Evolutionary conservation across 1,140 invertebrate species (phyloP).

Genomic region (Lucilia cuprina): DNA sequence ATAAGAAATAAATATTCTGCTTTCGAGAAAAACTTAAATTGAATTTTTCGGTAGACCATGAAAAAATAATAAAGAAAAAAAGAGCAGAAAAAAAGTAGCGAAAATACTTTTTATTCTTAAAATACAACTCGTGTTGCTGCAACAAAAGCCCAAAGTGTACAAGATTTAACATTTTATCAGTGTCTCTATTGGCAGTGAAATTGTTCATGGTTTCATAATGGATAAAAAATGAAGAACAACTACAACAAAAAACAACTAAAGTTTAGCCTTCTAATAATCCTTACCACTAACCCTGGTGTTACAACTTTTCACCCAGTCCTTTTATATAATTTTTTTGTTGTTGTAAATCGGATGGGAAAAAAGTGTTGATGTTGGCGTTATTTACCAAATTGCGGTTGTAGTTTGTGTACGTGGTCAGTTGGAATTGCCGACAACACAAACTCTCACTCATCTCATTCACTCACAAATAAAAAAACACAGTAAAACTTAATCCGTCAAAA

Average conservation of each 20-base stretch:
- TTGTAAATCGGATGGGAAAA: neutral
- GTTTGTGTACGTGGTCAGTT: slow-evolving; percentile 3
- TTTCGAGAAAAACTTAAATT: slow-evolving; percentile 25
- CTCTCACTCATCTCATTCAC: no score
- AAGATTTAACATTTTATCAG: neutral
- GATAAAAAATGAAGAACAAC: neutral
- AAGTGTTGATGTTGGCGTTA: slow-evolving; percentile 10
- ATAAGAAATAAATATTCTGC: neutral
- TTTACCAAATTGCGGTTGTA: neutral
- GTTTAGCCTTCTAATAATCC: neutral
- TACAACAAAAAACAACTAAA: neutral
- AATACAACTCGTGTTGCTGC: neutral
- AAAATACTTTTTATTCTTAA: neutral
- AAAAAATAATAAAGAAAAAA: neutral
- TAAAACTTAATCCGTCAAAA: no score
- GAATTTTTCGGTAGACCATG: slow-evolving; percentile 7
- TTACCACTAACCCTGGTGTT: neutral
- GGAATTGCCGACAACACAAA: neutral
- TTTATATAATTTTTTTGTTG: neutral
- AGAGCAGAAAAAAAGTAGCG: neutral
- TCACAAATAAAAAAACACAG: no score
- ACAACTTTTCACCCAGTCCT: neutral
- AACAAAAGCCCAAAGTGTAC: neutral
- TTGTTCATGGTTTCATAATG: neutral
- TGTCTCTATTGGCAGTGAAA: neutral